These are phyloP conservation scores for Yoshiicerus persimilis DNA, from an alignment of 1,140 invertebrate species.

Conservation along the genomic window DNA sequence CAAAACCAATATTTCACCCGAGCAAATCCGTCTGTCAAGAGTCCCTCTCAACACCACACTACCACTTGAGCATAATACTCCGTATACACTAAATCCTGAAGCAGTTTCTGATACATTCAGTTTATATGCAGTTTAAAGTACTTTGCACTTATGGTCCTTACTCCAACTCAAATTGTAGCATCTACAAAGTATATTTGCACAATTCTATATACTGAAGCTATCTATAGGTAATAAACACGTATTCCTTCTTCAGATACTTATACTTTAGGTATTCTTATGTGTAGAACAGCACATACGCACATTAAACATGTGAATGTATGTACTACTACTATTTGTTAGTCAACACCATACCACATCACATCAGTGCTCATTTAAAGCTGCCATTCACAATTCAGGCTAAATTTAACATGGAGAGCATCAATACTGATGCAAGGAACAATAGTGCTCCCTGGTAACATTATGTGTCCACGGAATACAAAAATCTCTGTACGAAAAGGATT, in stretches of 20 bases:
- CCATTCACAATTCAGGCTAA: background rate
- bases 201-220: background rate
- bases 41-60: background rate
- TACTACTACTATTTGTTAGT: background rate
- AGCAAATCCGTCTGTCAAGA: constrained; percentile 9
- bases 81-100: background rate
- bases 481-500: background rate
- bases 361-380: background rate
- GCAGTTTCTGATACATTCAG: background rate
- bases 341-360: background rate
- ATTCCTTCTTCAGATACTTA: too few species aligned
- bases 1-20: constrained; percentile 4
- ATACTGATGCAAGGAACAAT: background rate
- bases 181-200: background rate
- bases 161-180: too few species aligned
- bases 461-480: too few species aligned
- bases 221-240: too few species aligned
- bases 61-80: background rate
- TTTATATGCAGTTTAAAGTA: background rate
- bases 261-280: too few species aligned
- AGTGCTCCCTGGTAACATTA: too few species aligned
- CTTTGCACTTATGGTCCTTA: too few species aligned
- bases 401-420: background rate
- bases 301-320: too few species aligned
- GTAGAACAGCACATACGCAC: background rate